Evolutionary conservation across 2,797 vertebrate genomes (phyloP).

Genomic region (Taenioides sp.): DNA sequence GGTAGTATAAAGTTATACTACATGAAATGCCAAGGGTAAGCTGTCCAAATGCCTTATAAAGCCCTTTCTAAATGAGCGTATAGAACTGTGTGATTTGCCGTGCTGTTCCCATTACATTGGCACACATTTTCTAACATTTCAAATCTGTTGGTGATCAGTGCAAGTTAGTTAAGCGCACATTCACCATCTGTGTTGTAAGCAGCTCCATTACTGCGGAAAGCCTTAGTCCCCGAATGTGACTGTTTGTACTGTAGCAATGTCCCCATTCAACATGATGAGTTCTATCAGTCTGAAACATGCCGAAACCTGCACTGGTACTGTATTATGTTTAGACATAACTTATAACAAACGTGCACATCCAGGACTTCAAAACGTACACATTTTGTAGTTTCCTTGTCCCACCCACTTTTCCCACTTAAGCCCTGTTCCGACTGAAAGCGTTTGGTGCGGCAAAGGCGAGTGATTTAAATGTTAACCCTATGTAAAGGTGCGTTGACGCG

Average conservation of each 20-base stretch:
- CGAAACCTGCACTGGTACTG: not conserved
- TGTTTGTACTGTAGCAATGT: not conserved
- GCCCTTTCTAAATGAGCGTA: not conserved
- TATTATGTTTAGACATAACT: too few relatives aligned
- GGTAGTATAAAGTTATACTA: too few relatives aligned
- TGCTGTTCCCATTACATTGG: constrained; percentile 3
- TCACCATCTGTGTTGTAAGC: constrained; percentile 31
- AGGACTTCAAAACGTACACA: too few relatives aligned
- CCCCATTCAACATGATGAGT: not conserved
- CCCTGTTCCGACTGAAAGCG: too few relatives aligned
- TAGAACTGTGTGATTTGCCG: not conserved
- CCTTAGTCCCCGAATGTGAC: not conserved
- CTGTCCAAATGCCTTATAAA: not conserved
- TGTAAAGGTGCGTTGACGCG: too few relatives aligned
- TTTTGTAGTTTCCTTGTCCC: too few relatives aligned
- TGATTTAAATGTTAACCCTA: too few relatives aligned
- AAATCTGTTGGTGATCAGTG: constrained; percentile 27
- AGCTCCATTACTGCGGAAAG: not conserved
- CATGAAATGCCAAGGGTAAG: too few relatives aligned
- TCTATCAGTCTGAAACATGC: not conserved
- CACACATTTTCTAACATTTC: not conserved
- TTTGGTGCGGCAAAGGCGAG: too few relatives aligned
- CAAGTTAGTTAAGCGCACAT: constrained; percentile 21
- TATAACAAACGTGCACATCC: too few relatives aligned
- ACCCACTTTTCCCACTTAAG: too few relatives aligned